Evolutionary conservation across 2,797 vertebrate genomes (phyloP).

Genomic region (Urosaurus nigricauda): DNA sequence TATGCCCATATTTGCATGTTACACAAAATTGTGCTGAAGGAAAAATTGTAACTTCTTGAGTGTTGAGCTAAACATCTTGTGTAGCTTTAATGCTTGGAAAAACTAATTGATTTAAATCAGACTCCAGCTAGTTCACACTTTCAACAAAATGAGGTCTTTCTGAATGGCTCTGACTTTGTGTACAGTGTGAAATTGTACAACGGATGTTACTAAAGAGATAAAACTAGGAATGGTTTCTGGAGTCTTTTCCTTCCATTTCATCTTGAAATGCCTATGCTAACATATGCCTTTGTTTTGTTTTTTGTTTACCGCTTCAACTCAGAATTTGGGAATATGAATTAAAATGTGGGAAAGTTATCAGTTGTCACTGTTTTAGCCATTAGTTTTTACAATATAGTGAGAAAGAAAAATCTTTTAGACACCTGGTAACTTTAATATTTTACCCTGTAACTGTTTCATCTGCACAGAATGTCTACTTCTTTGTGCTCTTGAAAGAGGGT

Average conservation of each 20-base stretch:
- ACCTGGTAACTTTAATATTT: background rate
- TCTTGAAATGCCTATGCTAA: background rate
- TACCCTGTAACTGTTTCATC: background rate
- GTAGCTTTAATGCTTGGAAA: background rate
- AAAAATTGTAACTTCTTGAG: background rate
- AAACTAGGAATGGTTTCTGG: background rate
- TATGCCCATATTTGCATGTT: background rate
- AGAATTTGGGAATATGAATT: background rate
- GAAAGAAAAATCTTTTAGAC: background rate
- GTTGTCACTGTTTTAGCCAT: background rate
- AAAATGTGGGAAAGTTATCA: background rate
- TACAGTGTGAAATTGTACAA: background rate
- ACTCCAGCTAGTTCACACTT: background rate
- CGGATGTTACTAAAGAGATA: background rate
- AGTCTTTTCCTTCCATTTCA: background rate
- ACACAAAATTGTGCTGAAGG: background rate
- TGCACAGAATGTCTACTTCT: background rate
- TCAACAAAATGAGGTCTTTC: background rate
- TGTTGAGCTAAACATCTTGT: background rate
- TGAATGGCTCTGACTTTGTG: background rate
- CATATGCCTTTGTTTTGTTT: background rate
- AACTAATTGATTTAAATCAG: background rate
- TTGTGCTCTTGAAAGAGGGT: background rate
- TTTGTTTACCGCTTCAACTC: background rate
- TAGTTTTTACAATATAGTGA: background rate